Evolutionary conservation across 2,888 invertebrate species (phyloP).

Genomic region (Lithosia quadra): DNA sequence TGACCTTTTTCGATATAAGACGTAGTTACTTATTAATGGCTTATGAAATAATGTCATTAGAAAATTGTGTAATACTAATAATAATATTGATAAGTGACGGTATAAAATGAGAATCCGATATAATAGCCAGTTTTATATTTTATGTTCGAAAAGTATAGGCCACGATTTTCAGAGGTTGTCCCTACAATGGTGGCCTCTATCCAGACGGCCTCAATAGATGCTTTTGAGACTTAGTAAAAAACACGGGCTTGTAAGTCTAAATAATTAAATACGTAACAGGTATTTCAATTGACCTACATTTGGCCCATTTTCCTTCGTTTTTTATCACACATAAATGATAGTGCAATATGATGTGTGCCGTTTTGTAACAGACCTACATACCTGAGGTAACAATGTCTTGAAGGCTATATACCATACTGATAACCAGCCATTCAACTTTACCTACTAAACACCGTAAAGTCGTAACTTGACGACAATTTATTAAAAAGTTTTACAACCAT

Average conservation of each 20-base stretch:
- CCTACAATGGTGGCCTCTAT: too few species aligned
- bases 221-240: too few species aligned
- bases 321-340: not conserved
- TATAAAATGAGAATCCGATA: not conserved
- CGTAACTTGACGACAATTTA: conserved; percentile 6
- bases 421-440: conserved; percentile 9
- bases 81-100: not conserved
- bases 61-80: not conserved
- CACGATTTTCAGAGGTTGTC: too few species aligned
- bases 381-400: not conserved
- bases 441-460: not conserved
- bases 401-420: conserved; percentile 9
- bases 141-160: too few species aligned
- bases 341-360: not conserved
- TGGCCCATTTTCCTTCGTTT: not conserved
- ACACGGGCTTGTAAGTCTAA: not conserved
- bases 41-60: conserved; percentile 12
- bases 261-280: not conserved
- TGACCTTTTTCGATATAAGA: conserved; percentile 12
- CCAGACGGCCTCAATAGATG: not conserved
- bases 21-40: not conserved
- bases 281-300: not conserved
- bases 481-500: conserved; percentile 13
- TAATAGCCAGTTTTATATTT: not conserved
- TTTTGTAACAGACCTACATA: conserved; percentile 12